Base-by-base conservation (phyloP, 2,797 vertebrate species). In the Taeniopygia guttata region DNA sequence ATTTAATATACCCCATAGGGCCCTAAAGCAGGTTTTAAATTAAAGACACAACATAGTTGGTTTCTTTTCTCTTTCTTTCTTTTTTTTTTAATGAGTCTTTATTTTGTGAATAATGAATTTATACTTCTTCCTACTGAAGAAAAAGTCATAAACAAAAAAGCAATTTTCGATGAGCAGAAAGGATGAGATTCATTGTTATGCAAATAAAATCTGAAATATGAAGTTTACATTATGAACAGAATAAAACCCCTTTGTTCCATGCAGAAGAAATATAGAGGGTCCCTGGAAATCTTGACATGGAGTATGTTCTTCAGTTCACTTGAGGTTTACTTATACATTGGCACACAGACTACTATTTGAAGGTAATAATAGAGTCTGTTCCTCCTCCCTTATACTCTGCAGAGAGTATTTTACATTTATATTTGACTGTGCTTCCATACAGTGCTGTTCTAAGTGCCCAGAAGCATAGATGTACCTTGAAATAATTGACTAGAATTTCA, bases 1-100 rank as follows among this genome's bases (percentile, higher is more conserved):
- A 97, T 97, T 98, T 98, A 98, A 98, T 98, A 98, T 98, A 98
- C 98, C 97, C 97, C 97, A 97, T 97, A 97, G 98, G 97, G 97
- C 97, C 97, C 94, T 92, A 82, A 91, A 97, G 97, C 96, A 76
- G 85, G 96, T 97, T 97, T 96, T 96, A 97, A 97, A 98, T 98
- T 98, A 98, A 98, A 98, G 97, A 97, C 97, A 98, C 91, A 96
- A 96, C 95, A 90, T 64, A 55, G 51, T 87, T 69, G 32, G 49
- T 75, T 93, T 92, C 43, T 46, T 69, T 20, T 25, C 63, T 75
- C 16, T 84, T 59, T 27, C 27, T 43, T 79, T 87, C n/a, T 64
- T 13, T 22, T 27, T 46, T 77, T 87, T 67, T 15, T 23, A 95
- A 96, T 85, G 70, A 96, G 43, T 60, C 75, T 94, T 97, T 94